Evolutionary conservation across 2,113 vertebrate species (phyloP).

Genomic region (Oncorhynchus masou): DNA sequence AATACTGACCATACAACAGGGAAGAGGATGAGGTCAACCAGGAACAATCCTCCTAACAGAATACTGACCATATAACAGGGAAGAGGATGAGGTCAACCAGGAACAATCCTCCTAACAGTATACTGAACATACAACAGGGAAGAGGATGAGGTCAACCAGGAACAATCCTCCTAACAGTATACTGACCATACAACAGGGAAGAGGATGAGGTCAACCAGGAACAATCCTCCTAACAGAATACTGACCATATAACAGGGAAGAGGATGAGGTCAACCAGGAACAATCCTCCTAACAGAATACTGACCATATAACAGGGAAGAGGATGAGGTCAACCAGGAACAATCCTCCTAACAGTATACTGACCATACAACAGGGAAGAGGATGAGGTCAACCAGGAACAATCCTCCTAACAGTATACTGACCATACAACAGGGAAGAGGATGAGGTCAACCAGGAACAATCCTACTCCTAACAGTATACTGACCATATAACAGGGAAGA

Average conservation of each 20-base stretch:
- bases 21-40: constrained; percentile 84
- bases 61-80: too few species aligned
- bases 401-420: too few species aligned
- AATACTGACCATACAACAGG: constrained; percentile 81
- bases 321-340: constrained; percentile 83
- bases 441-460: too few species aligned
- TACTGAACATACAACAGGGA: constrained; percentile 82
- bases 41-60: constrained; percentile 81
- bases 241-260: constrained; percentile 84
- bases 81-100: too few species aligned
- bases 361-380: too few species aligned
- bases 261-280: constrained; percentile 85
- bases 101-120: not conserved
- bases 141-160: constrained; percentile 83
- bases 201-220: constrained; percentile 37
- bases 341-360: constrained; percentile 74
- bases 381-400: too few species aligned
- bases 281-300: constrained; percentile 41
- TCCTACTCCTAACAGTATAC: too few species aligned
- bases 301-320: constrained; percentile 85
- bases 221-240: constrained; percentile 5
- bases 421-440: too few species aligned
- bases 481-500: too few species aligned
- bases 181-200: constrained; percentile 84
- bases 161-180: constrained; percentile 70